phyloP scores from a whole-genome alignment of 2,888 invertebrate genomes.

The Drosophila paramelanica region DNA sequence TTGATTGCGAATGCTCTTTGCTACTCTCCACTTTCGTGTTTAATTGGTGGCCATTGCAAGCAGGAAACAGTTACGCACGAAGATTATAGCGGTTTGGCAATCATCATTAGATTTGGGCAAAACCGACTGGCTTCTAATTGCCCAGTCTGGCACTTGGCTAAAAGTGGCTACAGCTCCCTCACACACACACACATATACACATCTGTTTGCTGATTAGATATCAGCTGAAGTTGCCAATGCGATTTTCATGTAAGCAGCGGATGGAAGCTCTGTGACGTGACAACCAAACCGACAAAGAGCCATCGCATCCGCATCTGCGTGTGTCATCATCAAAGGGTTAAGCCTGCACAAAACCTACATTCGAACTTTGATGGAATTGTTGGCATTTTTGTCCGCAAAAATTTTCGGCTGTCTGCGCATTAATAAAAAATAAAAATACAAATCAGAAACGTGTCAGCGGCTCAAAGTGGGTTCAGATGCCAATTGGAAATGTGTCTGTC shows the following conservation, averaged over 20 bases:
- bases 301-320: conserved; percentile 6
- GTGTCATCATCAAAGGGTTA: conserved; percentile 58
- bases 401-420: conserved; percentile 57
- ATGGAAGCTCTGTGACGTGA: conserved; percentile 47
- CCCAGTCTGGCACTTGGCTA: conserved; percentile 4
- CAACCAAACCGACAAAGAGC: conserved; percentile 47
- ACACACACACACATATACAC: neutral
- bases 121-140: conserved; percentile 41
- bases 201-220: neutral
- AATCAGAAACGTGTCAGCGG: conserved; percentile 61
- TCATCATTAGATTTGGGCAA: conserved; percentile 62
- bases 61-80: conserved; percentile 10
- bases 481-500: conserved; percentile 56
- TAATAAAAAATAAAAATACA: conserved; percentile 61
- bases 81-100: conserved; percentile 69
- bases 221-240: conserved; percentile 27
- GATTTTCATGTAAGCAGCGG: conserved; percentile 35
- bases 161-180: neutral
- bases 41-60: conserved; percentile 54
- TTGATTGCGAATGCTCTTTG: neutral
- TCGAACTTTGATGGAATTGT: conserved; percentile 72
- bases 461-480: conserved; percentile 48
- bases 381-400: conserved; percentile 67
- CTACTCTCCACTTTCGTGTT: conserved; percentile 5
- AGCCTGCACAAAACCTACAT: conserved; percentile 3